A percentile compares a stretch with the other conserved stretches of the same genome.
Conservation (phyloP, 2,888 invertebrate genomes). For the Eurytoma californica region DNA sequence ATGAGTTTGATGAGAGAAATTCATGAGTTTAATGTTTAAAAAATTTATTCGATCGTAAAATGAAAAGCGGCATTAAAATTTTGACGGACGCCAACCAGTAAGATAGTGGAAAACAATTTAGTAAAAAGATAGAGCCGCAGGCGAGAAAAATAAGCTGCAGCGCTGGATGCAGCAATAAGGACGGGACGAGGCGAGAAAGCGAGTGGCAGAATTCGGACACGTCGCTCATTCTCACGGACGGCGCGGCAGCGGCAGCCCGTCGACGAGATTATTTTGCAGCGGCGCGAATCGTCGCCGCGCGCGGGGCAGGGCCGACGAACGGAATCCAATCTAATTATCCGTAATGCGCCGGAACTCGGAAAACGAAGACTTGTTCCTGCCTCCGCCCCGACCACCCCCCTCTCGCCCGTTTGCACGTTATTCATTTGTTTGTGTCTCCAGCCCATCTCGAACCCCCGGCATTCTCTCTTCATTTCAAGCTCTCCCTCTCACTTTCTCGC, state of each 20-base stretch:
- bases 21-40: no score
- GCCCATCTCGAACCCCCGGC: slow-evolving; percentile 17
- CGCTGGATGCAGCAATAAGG: background rate
- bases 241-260: slow-evolving; percentile 55
- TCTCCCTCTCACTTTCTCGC: slow-evolving; percentile 36
- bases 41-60: no score
- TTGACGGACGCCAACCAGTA: no score
- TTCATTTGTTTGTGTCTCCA: slow-evolving; percentile 67
- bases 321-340: slow-evolving; percentile 70
- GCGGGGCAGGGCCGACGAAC: slow-evolving; percentile 57
- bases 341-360: slow-evolving; percentile 69
- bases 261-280: slow-evolving; percentile 62
- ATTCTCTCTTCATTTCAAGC: slow-evolving; percentile 53
- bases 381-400: slow-evolving; percentile 56
- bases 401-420: slow-evolving; percentile 60
- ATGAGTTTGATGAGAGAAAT: no score
- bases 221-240: slow-evolving; percentile 49
- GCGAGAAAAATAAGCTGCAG: background rate
- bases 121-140: no score
- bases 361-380: slow-evolving; percentile 64
- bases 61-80: no score
- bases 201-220: slow-evolving; percentile 1
- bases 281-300: slow-evolving; percentile 27
- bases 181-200: background rate
- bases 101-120: no score